Percentiles rank a stretch among this genome's conserved stretches.
These are phyloP conservation scores for Nowickia ferox DNA, from an alignment of 2,888 invertebrate genomes.

Conservation along the genomic window DNA sequence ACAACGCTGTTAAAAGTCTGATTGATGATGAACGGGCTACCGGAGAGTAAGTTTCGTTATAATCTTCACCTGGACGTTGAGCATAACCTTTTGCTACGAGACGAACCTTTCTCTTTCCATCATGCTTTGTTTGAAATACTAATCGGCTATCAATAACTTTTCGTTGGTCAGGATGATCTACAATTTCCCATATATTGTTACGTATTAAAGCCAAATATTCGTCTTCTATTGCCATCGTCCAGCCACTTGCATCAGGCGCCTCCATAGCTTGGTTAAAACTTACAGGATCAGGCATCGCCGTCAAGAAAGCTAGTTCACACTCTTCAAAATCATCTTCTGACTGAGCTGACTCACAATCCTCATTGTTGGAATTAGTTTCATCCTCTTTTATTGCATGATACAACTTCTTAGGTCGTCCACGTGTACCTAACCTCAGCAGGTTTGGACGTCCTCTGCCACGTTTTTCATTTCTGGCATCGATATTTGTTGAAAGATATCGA, in stretches of 20 bases:
- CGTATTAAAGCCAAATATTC: constrained; percentile 66
- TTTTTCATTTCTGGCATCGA: constrained; percentile 8
- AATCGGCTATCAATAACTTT: too few relatives aligned
- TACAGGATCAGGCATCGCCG: too few relatives aligned
- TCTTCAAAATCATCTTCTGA: background rate
- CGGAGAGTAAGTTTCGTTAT: too few relatives aligned
- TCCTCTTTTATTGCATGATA: constrained; percentile 18
- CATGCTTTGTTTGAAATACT: too few relatives aligned
- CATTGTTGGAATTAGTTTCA: constrained; percentile 1
- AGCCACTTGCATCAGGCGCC: too few relatives aligned
- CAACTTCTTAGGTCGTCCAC: constrained; percentile 62
- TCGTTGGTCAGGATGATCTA: too few relatives aligned
- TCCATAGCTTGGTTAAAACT: constrained; percentile 19
- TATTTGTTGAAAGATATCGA: too few relatives aligned
- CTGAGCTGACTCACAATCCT: too few relatives aligned
- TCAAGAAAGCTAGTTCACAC: too few relatives aligned
- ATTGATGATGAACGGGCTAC: too few relatives aligned
- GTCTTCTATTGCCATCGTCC: constrained; percentile 66
- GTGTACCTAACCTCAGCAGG: constrained; percentile 40
- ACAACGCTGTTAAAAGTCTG: too few relatives aligned
- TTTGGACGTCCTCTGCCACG: constrained; percentile 66
- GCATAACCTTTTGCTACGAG: constrained; percentile 70
- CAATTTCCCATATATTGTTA: constrained; percentile 69
- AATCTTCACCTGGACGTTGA: constrained; percentile 40
- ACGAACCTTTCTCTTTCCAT: constrained; percentile 37